Evolutionary conservation across 1,140 invertebrate genomes (phyloP).

Genomic region (Zaprionus vittiger): DNA sequence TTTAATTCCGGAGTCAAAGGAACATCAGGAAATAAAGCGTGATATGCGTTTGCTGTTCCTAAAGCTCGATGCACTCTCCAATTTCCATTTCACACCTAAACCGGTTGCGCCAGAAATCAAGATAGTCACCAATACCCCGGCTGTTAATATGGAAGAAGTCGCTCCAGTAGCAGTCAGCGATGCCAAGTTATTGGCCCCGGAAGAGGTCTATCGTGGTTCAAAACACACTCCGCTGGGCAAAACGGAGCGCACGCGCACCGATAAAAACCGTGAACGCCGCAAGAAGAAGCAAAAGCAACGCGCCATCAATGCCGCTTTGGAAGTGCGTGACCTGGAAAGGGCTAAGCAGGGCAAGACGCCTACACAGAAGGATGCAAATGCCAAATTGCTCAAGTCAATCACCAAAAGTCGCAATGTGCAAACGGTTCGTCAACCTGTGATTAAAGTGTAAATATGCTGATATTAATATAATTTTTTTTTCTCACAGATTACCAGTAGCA

Average conservation of each 20-base stretch:
- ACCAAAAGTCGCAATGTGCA: slow-evolving; percentile 88
- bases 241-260: slow-evolving; percentile 92
- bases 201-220: slow-evolving; percentile 94
- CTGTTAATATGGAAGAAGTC: slow-evolving; percentile 98
- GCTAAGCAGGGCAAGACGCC: slow-evolving; percentile 85
- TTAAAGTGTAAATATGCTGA: background rate
- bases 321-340: slow-evolving; percentile 85
- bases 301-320: slow-evolving; percentile 86
- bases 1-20: slow-evolving; percentile 89
- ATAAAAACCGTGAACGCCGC: slow-evolving; percentile 94
- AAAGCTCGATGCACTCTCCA: slow-evolving; percentile 96
- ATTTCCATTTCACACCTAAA: slow-evolving; percentile 98
- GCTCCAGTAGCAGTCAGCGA: slow-evolving; percentile 94
- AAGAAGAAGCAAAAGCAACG: slow-evolving; percentile 93
- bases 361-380: slow-evolving; percentile 86
- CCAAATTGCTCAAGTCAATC: slow-evolving; percentile 86
- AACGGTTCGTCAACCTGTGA: slow-evolving; percentile 81
- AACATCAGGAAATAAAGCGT: slow-evolving; percentile 91
- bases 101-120: slow-evolving; percentile 93
- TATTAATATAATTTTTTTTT: slow-evolving; percentile 34
- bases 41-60: slow-evolving; percentile 92
- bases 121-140: slow-evolving; percentile 95
- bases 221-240: slow-evolving; percentile 92
- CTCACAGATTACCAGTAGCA: slow-evolving; percentile 83
- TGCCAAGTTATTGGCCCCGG: slow-evolving; percentile 94